These are phyloP conservation scores for Carterocephalus palaemon DNA, from an alignment of 2,888 invertebrate genomes.

Conservation along the genomic window DNA sequence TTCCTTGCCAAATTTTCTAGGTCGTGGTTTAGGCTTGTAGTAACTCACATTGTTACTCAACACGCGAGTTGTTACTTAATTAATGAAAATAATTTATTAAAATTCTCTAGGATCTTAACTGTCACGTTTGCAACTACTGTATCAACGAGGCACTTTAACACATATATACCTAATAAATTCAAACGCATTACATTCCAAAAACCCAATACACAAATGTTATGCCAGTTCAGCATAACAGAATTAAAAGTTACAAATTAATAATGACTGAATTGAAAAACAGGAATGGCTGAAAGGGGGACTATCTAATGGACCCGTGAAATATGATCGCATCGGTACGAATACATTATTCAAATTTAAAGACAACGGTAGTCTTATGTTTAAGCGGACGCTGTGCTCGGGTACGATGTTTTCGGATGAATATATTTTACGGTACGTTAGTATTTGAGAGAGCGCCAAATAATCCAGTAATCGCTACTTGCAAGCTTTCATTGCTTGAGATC, in stretches of 20 bases:
- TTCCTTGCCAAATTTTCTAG: conserved; percentile 31
- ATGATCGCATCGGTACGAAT: conserved; percentile 59
- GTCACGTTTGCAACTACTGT: too few species aligned
- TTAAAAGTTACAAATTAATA: conserved; percentile 24
- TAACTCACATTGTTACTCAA: conserved; percentile 12
- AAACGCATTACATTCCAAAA: not conserved
- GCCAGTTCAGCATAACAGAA: conserved; percentile 5
- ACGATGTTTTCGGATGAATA: conserved; percentile 27
- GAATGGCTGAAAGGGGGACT: conserved; percentile 39
- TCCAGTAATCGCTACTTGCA: conserved; percentile 18
- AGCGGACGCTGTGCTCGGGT: conserved; percentile 23
- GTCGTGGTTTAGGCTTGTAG: conserved; percentile 28
- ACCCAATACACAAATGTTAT: conserved; percentile 1
- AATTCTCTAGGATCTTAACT: too few species aligned
- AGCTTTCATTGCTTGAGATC: conserved; percentile 8
- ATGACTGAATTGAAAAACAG: conserved; percentile 21
- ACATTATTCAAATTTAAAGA: conserved; percentile 66
- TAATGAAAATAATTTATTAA: too few species aligned
- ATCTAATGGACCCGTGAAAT: conserved; percentile 66
- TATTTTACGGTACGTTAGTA: conserved; percentile 25
- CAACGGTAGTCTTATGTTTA: conserved; percentile 45
- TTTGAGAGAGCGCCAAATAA: conserved; percentile 23
- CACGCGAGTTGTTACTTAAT: too few species aligned
- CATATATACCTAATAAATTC: too few species aligned
- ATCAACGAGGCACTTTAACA: too few species aligned